Conservation (phyloP, 1,140 invertebrate species). For the Scylla paramamosain region DNA sequence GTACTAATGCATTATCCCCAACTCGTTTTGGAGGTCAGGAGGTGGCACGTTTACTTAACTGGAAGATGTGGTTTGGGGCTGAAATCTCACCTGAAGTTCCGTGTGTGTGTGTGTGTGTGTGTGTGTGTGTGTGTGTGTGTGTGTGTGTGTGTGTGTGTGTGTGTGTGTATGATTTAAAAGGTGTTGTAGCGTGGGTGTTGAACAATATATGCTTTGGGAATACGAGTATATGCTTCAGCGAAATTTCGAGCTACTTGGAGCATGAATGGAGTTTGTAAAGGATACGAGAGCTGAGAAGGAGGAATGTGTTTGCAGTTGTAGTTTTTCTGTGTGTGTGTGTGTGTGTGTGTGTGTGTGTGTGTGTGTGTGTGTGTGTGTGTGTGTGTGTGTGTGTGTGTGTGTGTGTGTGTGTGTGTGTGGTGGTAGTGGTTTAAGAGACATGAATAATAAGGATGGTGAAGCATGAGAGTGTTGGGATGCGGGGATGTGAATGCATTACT, state of each 20-base stretch:
- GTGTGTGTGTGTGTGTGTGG: too few species aligned
- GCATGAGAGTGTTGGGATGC: too few species aligned
- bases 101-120: not conserved
- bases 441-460: too few species aligned
- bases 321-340: constrained; percentile 9
- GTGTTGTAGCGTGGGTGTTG: not conserved
- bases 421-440: too few species aligned
- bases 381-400: not conserved
- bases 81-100: not conserved
- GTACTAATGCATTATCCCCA: not conserved
- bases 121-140: not conserved
- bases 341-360: not conserved
- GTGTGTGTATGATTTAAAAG: not conserved
- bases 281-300: too few species aligned
- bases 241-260: too few species aligned
- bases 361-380: not conserved
- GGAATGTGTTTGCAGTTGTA: too few species aligned
- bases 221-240: too few species aligned
- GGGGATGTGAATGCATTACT: too few species aligned
- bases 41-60: not conserved
- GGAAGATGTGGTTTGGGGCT: not conserved
- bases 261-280: too few species aligned
- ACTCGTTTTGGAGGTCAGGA: not conserved
- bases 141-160: not conserved
- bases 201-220: not conserved